phyloP scores from a whole-genome alignment of 2,113 vertebrate species.

The Dunckerocampus dactyliophorus region DNA sequence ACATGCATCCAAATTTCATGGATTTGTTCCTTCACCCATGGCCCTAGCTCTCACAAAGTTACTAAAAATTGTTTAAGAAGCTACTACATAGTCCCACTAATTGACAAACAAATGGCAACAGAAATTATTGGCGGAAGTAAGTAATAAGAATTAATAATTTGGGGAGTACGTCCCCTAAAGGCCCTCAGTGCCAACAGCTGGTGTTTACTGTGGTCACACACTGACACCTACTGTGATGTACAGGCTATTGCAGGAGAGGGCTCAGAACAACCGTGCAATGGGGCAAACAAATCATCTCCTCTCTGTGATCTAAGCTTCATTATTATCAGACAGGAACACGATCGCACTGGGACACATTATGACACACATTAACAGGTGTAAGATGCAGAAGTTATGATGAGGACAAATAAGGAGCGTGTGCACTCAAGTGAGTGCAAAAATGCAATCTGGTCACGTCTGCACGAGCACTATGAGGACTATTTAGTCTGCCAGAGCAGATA shows the following conservation, averaged over 20 bases:
- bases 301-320: conserved; percentile 16
- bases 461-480: conserved; percentile 30
- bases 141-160: too few species aligned
- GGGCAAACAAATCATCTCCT: background rate
- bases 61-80: background rate
- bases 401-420: background rate
- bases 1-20: background rate
- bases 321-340: conserved; percentile 17
- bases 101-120: background rate
- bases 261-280: conserved; percentile 1
- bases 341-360: conserved; percentile 10
- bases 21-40: background rate
- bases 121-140: background rate
- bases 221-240: conserved; percentile 53
- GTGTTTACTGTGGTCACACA: conserved; percentile 8
- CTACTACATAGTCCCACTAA: background rate
- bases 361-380: conserved; percentile 7
- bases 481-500: conserved; percentile 52
- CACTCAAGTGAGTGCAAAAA: conserved; percentile 21
- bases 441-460: conserved; percentile 29
- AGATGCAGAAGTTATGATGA: conserved; percentile 13
- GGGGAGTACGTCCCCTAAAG: background rate
- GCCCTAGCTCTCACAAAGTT: background rate
- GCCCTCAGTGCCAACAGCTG: background rate
- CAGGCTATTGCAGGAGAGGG: conserved; percentile 18